Evolutionary conservation across 2,113 vertebrate genomes (phyloP).

Genomic region (Lethenteron reissneri): DNA sequence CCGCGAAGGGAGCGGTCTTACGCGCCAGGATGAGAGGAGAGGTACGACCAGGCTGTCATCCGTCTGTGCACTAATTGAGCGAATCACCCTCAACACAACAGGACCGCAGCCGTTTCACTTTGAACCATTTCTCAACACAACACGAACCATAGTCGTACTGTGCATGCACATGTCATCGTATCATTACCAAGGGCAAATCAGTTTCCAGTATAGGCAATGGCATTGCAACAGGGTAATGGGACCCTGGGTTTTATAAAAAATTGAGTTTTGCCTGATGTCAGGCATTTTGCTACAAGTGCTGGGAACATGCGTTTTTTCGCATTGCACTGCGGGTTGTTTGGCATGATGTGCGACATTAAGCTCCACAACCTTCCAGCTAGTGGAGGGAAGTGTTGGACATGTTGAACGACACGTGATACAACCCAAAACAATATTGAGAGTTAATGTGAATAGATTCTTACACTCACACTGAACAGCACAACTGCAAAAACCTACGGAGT

Average conservation of each 20-base stretch:
- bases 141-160: no score
- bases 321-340: no score
- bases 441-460: neutral
- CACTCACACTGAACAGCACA: neutral
- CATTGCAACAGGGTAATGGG: no score
- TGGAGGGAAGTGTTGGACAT: no score
- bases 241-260: no score
- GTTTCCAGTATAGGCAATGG: no score
- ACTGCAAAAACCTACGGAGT: neutral
- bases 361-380: no score
- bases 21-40: conserved; percentile 36
- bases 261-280: no score
- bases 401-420: neutral
- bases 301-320: no score
- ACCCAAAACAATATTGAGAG: neutral
- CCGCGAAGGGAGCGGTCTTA: conserved; percentile 19
- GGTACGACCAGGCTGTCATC: conserved; percentile 16
- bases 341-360: no score
- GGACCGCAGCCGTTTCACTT: neutral
- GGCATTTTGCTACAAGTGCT: no score
- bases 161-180: neutral
- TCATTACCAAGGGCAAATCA: neutral
- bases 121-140: neutral
- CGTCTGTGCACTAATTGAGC: conserved; percentile 13
- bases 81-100: neutral